These are phyloP conservation scores for Harpalus rubripes DNA, from an alignment of 2,888 invertebrate genomes.

Conservation along the genomic window DNA sequence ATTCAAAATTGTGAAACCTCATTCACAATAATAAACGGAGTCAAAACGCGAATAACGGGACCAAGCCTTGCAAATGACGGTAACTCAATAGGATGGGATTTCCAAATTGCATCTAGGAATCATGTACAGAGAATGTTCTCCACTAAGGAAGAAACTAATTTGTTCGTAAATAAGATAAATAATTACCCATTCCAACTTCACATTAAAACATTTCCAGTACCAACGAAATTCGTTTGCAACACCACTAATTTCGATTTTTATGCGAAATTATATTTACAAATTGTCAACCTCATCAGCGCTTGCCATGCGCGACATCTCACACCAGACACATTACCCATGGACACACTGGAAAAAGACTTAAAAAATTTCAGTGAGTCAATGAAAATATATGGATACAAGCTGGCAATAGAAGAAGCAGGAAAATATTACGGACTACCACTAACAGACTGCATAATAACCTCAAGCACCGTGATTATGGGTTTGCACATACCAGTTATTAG, in stretches of 20 bases:
- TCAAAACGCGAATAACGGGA: no score
- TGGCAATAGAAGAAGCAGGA: not conserved
- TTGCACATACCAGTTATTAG: not conserved
- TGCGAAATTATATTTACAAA: not conserved
- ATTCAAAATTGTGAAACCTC: no score
- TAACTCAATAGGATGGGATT: slow-evolving; percentile 2
- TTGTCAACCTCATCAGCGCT: not conserved
- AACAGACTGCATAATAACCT: not conserved
- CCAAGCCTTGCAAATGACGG: not conserved
- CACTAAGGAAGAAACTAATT: not conserved
- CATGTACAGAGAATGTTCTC: slow-evolving; percentile 2
- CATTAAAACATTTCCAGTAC: not conserved
- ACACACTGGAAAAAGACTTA: not conserved
- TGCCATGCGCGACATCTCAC: not conserved
- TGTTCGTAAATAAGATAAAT: not conserved
- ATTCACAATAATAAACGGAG: no score
- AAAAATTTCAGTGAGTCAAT: not conserved
- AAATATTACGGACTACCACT: not conserved
- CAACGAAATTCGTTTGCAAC: not conserved
- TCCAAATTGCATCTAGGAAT: not conserved
- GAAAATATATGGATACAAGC: not conserved
- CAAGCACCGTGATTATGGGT: not conserved
- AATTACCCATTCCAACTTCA: not conserved
- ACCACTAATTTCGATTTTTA: not conserved
- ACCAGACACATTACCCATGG: not conserved